A percentile compares a stretch with the other conserved stretches of the same genome.
Evolutionary conservation across 2,113 vertebrate genomes (phyloP).

Genomic region (Crotalus tigris): DNA sequence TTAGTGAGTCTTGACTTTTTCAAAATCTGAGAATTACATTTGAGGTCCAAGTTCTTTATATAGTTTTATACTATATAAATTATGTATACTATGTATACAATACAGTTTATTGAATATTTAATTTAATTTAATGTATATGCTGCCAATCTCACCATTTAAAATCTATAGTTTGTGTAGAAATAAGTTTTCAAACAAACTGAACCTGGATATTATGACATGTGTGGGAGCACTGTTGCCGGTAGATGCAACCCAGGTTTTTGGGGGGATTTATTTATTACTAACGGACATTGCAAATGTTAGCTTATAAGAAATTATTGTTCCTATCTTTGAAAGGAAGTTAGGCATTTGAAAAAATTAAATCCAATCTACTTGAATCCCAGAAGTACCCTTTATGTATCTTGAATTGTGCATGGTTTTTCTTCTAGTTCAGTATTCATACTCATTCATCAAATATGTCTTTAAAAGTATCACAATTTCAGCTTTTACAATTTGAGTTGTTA

Average conservation of each 20-base stretch:
- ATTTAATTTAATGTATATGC: not conserved
- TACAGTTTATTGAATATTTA: not conserved
- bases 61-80: not conserved
- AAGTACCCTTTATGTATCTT: not conserved
- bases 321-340: not conserved
- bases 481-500: not conserved
- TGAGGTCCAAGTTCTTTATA: not conserved
- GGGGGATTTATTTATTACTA: not conserved
- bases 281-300: not conserved
- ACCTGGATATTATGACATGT: not conserved
- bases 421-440: not conserved
- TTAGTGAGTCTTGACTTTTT: not conserved
- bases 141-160: not conserved
- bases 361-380: not conserved
- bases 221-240: not conserved
- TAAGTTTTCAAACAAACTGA: not conserved
- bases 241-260: not conserved
- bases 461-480: not conserved
- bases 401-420: not conserved
- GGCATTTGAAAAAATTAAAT: not conserved
- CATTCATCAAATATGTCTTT: not conserved
- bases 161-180: not conserved
- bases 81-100: not conserved
- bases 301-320: not conserved
- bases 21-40: not conserved